Evolutionary conservation across 1,140 invertebrate genomes (phyloP), one percentile per base, ranked within the genome.

Genomic region (Euwallacea similis): DNA sequence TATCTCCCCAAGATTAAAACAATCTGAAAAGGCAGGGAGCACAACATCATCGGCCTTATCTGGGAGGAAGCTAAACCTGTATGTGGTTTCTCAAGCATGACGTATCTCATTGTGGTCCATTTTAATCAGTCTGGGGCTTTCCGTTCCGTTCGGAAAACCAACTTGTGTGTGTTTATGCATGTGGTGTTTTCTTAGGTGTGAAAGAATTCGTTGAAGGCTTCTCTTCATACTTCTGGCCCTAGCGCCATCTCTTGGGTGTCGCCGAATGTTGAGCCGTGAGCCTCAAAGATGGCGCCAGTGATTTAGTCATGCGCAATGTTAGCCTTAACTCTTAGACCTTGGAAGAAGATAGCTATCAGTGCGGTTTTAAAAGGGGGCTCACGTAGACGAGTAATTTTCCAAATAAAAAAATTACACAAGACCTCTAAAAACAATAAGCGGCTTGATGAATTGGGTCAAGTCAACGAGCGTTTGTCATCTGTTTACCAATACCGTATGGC

Each of bases 381-480:
- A 50, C 46, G 46, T 50, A 50, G 9, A 50, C 13, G 0, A 75
- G 67, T 50, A 54, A 44, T 67, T 73, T 75, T 73, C 73, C 73
- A 75, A 66, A 72, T 44, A 67, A 67, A 72, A 60, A 15, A 21
- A 42, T 75, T 75, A 64, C 71, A 66, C 64, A 75, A 75, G 66
- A 66, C 66, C 73, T 75, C 60, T 73, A 69, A 66, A 73, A 74
- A 74, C 68, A 74, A 74, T 68, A 67, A 69, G 55, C 46, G 16
- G 65, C 69, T 6, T 16, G n/a, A 68, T 58, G 43, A 75, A 64
- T 69, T 68, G 73, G 73, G 73, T 73, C 73, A 75, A 75, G 73
- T 75, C 69, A 70, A 65, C 47, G 62, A 72, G 70, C 61, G 62
- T 59, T 59, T 59, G 66, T 71, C 61, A 61, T 67, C 50, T 53